Conservation (phyloP, 1,140 invertebrate species). For the Coenobita brevimanus region DNA sequence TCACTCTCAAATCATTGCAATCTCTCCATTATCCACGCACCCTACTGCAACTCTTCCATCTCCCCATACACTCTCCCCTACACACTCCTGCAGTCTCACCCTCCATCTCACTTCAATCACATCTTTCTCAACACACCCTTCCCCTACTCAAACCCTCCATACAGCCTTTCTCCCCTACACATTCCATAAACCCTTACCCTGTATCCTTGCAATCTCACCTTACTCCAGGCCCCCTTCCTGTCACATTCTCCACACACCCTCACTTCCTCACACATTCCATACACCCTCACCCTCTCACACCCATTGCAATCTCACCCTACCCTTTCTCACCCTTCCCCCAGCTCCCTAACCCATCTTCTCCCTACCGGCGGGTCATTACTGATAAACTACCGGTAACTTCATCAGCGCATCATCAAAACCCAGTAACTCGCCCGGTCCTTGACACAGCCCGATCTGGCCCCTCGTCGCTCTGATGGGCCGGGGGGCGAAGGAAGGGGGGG, state of each 20-base stretch:
- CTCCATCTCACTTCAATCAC: no score
- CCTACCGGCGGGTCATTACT: constrained; percentile 13
- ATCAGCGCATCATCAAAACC: constrained; percentile 38
- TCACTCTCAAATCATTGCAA: no score
- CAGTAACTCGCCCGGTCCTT: constrained; percentile 26
- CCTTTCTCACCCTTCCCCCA: not conserved
- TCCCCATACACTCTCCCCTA: no score
- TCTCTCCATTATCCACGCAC: not conserved
- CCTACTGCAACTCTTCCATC: not conserved
- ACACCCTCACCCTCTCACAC: not conserved
- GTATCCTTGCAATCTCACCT: no score
- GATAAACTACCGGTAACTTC: constrained; percentile 48
- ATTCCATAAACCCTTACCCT: no score
- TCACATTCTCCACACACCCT: not conserved
- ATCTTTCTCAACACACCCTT: no score
- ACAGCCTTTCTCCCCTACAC: no score
- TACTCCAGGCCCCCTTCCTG: no score
- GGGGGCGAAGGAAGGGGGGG: not conserved
- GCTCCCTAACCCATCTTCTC: no score
- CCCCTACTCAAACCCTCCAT: no score
- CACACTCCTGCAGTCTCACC: no score
- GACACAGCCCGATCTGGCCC: constrained; percentile 29
- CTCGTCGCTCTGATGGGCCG: not conserved
- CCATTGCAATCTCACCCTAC: not conserved
- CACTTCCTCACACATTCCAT: not conserved